Evolutionary conservation across 2,888 invertebrate species (phyloP).

Genomic region (Eilema griseolum): DNA sequence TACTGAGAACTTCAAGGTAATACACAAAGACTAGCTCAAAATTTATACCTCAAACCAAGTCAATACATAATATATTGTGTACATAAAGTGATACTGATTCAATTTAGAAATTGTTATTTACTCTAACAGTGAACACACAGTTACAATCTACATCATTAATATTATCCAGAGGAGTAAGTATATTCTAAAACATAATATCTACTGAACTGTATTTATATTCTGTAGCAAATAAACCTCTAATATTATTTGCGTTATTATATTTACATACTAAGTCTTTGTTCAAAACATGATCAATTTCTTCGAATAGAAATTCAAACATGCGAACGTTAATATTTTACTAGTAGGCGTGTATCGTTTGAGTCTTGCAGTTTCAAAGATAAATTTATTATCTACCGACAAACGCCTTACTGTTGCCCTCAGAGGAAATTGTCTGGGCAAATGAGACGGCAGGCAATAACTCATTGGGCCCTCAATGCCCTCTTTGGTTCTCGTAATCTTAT

Average conservation of each 20-base stretch:
- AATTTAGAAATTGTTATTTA: not conserved
- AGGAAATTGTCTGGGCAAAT: slow-evolving; percentile 83
- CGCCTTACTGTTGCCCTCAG: slow-evolving; percentile 71
- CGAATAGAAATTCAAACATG: slow-evolving; percentile 29
- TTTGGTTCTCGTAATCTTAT: slow-evolving; percentile 72
- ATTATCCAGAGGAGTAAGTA: not conserved
- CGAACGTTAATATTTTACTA: slow-evolving; percentile 39
- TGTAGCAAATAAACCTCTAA: slow-evolving; percentile 10
- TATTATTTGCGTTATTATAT: slow-evolving; percentile 7
- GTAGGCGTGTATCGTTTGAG: slow-evolving; percentile 47
- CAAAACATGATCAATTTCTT: slow-evolving; percentile 25
- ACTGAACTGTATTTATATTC: not conserved
- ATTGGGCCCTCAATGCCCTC: slow-evolving; percentile 70
- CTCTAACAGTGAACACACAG: not conserved
- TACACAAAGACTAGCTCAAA: not conserved
- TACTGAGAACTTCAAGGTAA: not conserved
- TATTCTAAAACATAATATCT: not conserved
- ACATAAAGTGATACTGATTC: not conserved
- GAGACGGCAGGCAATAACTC: slow-evolving; percentile 78
- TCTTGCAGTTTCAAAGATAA: slow-evolving; percentile 65
- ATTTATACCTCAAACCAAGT: no score
- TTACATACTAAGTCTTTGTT: slow-evolving; percentile 5
- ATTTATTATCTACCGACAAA: slow-evolving; percentile 75
- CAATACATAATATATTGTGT: not conserved
- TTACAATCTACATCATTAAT: not conserved